A percentile compares a stretch with the other conserved stretches of the same genome.
Conservation (phyloP, 2,113 vertebrate genomes). For the Cochlearius cochlearius region DNA sequence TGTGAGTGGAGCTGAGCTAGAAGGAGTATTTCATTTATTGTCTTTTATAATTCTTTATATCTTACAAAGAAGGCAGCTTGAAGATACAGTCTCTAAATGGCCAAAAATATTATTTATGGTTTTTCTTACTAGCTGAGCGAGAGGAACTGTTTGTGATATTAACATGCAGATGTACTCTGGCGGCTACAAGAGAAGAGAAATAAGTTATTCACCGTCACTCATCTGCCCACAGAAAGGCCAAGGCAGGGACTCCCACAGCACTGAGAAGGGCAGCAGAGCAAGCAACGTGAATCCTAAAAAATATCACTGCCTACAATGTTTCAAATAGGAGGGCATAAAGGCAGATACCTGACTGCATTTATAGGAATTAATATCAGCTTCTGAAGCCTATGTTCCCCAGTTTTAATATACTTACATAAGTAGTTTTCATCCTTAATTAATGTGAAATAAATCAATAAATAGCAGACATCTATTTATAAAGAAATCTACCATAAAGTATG, state of each 20-base stretch:
- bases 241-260: not conserved
- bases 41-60: not conserved
- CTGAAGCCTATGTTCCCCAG: not conserved
- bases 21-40: not conserved
- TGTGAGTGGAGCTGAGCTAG: not conserved
- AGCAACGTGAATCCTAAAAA: not conserved
- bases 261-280: not conserved
- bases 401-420: not conserved
- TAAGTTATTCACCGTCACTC: not conserved
- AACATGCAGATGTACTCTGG: not conserved
- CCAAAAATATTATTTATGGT: not conserved
- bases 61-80: not conserved
- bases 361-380: not conserved
- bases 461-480: not conserved
- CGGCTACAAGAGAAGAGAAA: not conserved
- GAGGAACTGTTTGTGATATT: not conserved
- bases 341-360: not conserved
- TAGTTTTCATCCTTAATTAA: not conserved
- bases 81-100: not conserved
- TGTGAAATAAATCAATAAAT: not conserved
- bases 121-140: not conserved
- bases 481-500: not conserved
- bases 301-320: not conserved
- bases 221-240: not conserved
- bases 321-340: not conserved